Conservation (phyloP, 1,140 invertebrate species). For the Drosophila seguyi region DNA sequence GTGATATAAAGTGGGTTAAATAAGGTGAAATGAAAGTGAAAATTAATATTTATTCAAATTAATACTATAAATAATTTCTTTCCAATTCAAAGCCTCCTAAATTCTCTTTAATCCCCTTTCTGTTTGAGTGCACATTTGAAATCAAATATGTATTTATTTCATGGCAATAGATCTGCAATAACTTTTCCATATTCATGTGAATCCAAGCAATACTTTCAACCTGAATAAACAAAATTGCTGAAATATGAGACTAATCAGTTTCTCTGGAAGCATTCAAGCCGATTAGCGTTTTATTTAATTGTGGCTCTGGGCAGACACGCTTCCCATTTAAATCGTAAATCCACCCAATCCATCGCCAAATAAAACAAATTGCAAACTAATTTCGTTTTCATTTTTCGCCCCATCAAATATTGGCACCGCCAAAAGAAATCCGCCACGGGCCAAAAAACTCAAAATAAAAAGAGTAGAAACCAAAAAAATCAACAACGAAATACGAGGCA, state of each 20-base stretch:
- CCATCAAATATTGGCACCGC: slow-evolving; percentile 38
- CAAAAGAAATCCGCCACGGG: slow-evolving; percentile 38
- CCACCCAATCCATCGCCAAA: slow-evolving; percentile 2
- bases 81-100: background rate
- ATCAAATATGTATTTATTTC: slow-evolving; percentile 9
- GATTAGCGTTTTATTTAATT: slow-evolving; percentile 35
- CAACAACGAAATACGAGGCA: slow-evolving; percentile 2
- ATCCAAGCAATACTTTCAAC: slow-evolving; percentile 6
- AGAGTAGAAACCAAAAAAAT: background rate
- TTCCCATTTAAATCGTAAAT: slow-evolving; percentile 23
- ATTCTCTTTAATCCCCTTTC: slow-evolving; percentile 5
- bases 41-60: background rate
- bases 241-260: slow-evolving; percentile 34
- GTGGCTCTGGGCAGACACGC: slow-evolving; percentile 24
- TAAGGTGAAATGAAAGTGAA: background rate
- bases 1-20: background rate
- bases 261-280: slow-evolving; percentile 16
- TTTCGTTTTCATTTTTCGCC: slow-evolving; percentile 45
- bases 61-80: background rate
- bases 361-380: slow-evolving; percentile 56
- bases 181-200: slow-evolving; percentile 4
- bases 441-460: slow-evolving; percentile 15
- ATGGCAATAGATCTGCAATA: background rate
- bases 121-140: background rate
- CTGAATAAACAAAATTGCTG: slow-evolving; percentile 21